phyloP scores from a whole-genome alignment of 2,113 vertebrate genomes.

The Emydocephalus ijimae region DNA sequence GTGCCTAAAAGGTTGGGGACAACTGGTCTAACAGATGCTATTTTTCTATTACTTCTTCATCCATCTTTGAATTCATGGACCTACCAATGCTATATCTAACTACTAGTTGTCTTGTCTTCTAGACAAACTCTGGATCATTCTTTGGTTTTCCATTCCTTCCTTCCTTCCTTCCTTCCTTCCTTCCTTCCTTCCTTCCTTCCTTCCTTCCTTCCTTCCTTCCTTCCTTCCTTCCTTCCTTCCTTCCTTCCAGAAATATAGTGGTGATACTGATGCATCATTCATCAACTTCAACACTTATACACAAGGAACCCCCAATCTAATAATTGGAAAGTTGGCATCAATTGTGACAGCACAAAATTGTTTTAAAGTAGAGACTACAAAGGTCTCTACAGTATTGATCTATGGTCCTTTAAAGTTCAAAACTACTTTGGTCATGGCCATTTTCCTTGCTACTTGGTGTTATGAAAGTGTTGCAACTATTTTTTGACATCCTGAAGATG shows the following conservation, averaged over 20 bases:
- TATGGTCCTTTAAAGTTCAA: not conserved
- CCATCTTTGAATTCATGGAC: conserved; percentile 9
- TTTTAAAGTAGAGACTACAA: not conserved
- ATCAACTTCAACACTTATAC: conserved; percentile 28
- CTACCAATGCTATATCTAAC: not conserved
- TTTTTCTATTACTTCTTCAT: conserved; percentile 27
- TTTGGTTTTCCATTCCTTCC: not conserved
- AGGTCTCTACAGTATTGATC: not conserved
- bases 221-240: too few relatives aligned
- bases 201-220: not conserved
- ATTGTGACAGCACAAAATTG: not conserved
- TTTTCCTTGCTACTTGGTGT: not conserved
- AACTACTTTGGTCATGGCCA: not conserved
- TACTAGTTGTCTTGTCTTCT: conserved; percentile 7
- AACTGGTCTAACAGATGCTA: conserved; percentile 5
- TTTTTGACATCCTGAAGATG: not conserved
- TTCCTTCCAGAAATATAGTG: conserved; percentile 18
- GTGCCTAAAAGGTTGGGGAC: too few relatives aligned
- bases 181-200: not conserved
- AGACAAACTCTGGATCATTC: conserved; percentile 14
- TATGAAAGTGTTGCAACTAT: not conserved
- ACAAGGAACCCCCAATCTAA: not conserved
- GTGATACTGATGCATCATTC: conserved; percentile 28
- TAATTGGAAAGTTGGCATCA: not conserved
- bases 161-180: not conserved